Evolutionary conservation across 1,140 invertebrate species (phyloP).

Genomic region (Dreissena polymorpha): DNA sequence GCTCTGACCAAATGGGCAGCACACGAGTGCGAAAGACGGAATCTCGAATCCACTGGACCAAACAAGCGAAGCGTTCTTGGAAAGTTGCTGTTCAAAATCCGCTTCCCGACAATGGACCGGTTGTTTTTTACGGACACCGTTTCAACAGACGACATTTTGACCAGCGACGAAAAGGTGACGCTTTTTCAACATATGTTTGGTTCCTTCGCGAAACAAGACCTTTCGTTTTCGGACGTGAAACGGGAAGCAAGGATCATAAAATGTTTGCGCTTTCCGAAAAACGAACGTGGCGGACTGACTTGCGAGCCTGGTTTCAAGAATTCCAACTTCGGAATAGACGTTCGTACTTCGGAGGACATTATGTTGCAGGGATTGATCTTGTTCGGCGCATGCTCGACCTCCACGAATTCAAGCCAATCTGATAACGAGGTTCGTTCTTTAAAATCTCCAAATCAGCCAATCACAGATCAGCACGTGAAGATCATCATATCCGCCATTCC

Average conservation of each 20-base stretch:
- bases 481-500: constrained; percentile 43
- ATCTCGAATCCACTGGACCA: constrained; percentile 29
- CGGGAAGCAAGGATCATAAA: constrained; percentile 49
- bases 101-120: constrained; percentile 53
- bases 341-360: constrained; percentile 47
- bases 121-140: constrained; percentile 48
- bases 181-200: constrained; percentile 54
- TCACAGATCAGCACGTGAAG: constrained; percentile 49
- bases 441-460: constrained; percentile 4
- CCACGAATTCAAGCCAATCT: constrained; percentile 32
- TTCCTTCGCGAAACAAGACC: constrained; percentile 31
- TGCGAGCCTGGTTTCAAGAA: constrained; percentile 55
- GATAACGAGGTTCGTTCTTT: constrained; percentile 8
- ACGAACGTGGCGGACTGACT: constrained; percentile 30
- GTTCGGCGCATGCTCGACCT: constrained; percentile 46
- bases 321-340: constrained; percentile 51
- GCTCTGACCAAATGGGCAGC: constrained; percentile 48
- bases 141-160: constrained; percentile 44
- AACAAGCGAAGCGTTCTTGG: constrained; percentile 35
- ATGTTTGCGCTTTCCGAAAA: constrained; percentile 49
- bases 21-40: constrained; percentile 39
- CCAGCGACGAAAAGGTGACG: constrained; percentile 29
- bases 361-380: constrained; percentile 48
- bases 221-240: constrained; percentile 39
- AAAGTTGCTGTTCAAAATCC: constrained; percentile 11